Base-by-base conservation (phyloP, 2,797 vertebrate species). In the Clarias platycephalus region DNA sequence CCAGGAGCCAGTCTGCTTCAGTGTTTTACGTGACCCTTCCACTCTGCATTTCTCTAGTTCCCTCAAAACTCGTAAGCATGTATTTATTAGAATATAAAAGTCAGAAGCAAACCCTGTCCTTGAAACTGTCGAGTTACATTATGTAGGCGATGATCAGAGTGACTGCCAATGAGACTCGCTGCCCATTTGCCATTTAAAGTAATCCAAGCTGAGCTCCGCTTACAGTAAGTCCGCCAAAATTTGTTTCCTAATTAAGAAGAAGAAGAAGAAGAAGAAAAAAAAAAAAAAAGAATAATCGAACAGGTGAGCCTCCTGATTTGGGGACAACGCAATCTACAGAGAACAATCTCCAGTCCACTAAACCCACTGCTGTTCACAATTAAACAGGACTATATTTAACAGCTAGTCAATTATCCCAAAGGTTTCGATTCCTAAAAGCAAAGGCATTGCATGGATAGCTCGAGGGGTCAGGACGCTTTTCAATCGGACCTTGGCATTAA, bases 401-500 rank as follows among this genome's bases (percentile, higher is more conserved):
- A 84, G 86, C 63, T 62, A 88, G 68, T 85, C 87, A 91, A 91
- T 92, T 91, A 91, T 83, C 89, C 84, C 82, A 81, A 86, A 83
- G 90, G 90, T 91, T 92, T 92, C 90, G 37, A 86, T 86, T 85
- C 84, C 81, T 86, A 34, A 71, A 66, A 74, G 86, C 81, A 85
- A 55, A 58, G 77, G 72, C 85, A 91, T 86, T 90, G 91, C 88
- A 87, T 72, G 75, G 87, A 53, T 77, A n/a, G 18, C 55, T 37
- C 66, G 44, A 2, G 40, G 26, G n/a, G n/a, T n/a, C 64, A 57
- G 58, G 22, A 78, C 70, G 70, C 83, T 87, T 87, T 88, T 82
- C 88, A 83, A 88, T 86, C 83, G 83, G 90, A 90, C 90, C 91
- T 90, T 90, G 87, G 88, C 88, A 87, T 92, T 91, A 93, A 92